Percentiles rank a stretch among this genome's conserved stretches.
Evolutionary conservation across 2,797 vertebrate genomes (phyloP).

Genomic region (Hyperoplus lanceolatus): DNA sequence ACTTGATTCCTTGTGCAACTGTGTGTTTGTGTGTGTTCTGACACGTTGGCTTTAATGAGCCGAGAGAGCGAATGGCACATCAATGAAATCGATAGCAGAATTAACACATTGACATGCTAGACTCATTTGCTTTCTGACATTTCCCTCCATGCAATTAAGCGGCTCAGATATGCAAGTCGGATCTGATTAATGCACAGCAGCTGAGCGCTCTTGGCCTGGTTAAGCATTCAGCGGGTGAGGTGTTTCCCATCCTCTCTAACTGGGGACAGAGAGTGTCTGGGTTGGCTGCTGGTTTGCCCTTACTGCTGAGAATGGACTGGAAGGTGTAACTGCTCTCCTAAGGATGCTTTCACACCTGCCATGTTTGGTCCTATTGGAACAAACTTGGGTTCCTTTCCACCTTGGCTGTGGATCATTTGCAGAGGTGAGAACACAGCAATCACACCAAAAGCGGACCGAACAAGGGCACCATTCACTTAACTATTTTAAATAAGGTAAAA

Average conservation of each 20-base stretch:
- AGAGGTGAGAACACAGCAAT: no score
- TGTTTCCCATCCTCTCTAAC: conserved; percentile 14
- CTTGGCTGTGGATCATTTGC: no score
- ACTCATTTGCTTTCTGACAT: conserved; percentile 85
- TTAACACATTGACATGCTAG: conserved; percentile 82
- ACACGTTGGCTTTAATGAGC: conserved; percentile 80
- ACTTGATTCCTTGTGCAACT: not conserved
- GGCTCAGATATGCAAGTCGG: conserved; percentile 78
- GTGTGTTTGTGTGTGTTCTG: conserved; percentile 39
- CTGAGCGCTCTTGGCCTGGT: conserved; percentile 27
- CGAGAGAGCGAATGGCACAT: conserved; percentile 67
- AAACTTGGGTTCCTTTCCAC: no score
- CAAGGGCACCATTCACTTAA: not conserved
- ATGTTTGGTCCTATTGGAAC: no score
- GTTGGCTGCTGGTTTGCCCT: conserved; percentile 5
- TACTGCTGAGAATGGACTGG: not conserved
- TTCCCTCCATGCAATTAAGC: conserved; percentile 81
- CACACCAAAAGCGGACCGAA: no score
- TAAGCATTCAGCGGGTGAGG: conserved; percentile 40
- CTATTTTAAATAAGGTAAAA: not conserved
- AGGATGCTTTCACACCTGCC: not conserved
- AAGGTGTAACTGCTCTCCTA: not conserved
- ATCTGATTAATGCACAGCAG: conserved; percentile 76
- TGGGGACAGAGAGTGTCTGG: not conserved
- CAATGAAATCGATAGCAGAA: conserved; percentile 83